Evolutionary conservation across 2,888 invertebrate species (phyloP).

Genomic region (Epistrophe eligans): DNA sequence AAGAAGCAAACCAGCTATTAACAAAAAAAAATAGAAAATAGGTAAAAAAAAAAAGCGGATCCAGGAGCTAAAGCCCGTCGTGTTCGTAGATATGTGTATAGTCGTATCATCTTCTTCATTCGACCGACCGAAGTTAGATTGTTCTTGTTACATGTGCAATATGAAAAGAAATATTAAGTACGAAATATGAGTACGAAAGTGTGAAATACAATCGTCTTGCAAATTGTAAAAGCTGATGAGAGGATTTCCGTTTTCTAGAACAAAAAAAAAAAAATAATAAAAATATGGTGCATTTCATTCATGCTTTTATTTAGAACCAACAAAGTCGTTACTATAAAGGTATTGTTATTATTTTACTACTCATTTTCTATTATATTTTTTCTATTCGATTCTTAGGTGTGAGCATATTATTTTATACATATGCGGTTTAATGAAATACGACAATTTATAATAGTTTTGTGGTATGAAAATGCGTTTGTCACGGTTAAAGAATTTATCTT

Average conservation of each 20-base stretch:
- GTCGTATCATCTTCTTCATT: background rate
- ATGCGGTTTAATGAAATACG: conserved; percentile 51
- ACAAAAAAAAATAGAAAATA: background rate
- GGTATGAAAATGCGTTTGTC: conserved; percentile 25
- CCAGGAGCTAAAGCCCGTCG: conserved; percentile 21
- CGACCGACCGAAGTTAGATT: background rate
- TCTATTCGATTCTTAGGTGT: conserved; percentile 21
- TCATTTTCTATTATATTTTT: background rate
- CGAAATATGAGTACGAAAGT: conserved; percentile 21
- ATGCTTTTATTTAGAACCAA: conserved; percentile 4
- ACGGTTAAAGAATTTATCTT: conserved; percentile 20
- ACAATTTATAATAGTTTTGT: conserved; percentile 17
- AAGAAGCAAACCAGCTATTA: conserved; percentile 19
- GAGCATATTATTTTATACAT: background rate
- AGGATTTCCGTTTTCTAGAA: conserved; percentile 60
- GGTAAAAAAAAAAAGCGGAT: background rate
- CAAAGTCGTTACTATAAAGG: background rate
- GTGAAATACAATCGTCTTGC: conserved; percentile 48
- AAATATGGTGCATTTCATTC: background rate
- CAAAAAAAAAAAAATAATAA: background rate
- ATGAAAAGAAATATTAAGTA: conserved; percentile 19
- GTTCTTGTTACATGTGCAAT: conserved; percentile 22
- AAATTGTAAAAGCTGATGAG: conserved; percentile 28
- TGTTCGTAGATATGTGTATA: background rate
- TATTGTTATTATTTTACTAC: background rate